Evolutionary conservation across 2,888 invertebrate species (phyloP).

Genomic region (Acrobasis repandana): DNA sequence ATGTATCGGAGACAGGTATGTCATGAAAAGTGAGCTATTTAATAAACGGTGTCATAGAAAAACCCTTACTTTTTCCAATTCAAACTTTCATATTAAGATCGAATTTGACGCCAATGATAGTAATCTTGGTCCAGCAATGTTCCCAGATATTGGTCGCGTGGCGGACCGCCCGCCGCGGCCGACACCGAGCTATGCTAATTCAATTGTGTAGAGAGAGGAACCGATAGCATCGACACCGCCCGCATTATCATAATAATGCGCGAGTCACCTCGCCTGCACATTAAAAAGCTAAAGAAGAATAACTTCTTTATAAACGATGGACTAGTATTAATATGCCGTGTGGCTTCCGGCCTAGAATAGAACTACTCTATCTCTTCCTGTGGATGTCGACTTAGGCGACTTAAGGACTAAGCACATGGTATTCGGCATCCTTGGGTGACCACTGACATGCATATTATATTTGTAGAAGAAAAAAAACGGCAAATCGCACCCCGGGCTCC

Average conservation of each 20-base stretch:
- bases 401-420: too few species aligned
- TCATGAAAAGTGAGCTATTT: too few species aligned
- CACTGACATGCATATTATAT: too few species aligned
- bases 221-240: slow-evolving; percentile 71
- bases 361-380: too few species aligned
- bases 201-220: slow-evolving; percentile 75
- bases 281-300: background rate
- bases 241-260: slow-evolving; percentile 80
- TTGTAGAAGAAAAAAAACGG: too few species aligned
- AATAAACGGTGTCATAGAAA: too few species aligned
- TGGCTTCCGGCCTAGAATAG: too few species aligned
- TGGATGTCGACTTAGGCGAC: too few species aligned
- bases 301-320: background rate
- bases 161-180: slow-evolving; percentile 76
- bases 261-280: slow-evolving; percentile 67
- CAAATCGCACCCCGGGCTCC: too few species aligned
- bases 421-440: too few species aligned
- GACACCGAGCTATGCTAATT: slow-evolving; percentile 77
- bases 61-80: background rate
- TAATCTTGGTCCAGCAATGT: slow-evolving; percentile 19
- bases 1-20: too few species aligned
- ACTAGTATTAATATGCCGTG: too few species aligned
- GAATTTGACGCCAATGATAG: background rate
- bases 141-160: slow-evolving; percentile 69
- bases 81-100: background rate